phyloP scores from a whole-genome alignment of 1,140 invertebrate genomes.

The Drosophila neocordata region DNA sequence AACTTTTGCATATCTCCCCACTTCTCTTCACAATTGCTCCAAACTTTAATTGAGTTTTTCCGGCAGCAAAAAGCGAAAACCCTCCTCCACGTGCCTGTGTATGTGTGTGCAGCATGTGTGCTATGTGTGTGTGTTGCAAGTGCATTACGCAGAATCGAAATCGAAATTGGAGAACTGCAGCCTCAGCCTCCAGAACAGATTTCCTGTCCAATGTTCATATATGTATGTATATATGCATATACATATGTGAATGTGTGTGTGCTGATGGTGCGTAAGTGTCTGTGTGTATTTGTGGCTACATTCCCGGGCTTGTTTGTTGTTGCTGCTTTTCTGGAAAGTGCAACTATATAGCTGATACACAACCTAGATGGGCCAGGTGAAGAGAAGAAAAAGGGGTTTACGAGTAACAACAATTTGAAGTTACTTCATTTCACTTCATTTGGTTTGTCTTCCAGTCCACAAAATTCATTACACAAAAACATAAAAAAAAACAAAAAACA shows the following conservation, averaged over 20 bases:
- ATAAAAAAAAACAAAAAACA: constrained; percentile 41
- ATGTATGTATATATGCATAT: constrained; percentile 2
- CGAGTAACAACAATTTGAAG: neutral
- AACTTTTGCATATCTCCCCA: constrained; percentile 18
- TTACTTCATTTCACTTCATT: constrained; percentile 34
- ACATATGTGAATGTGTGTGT: constrained; percentile 4
- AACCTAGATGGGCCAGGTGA: neutral
- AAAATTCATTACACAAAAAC: constrained; percentile 42
- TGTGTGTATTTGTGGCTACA: constrained; percentile 27
- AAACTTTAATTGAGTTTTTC: constrained; percentile 76
- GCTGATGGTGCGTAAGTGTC: neutral
- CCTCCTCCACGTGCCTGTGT: constrained; percentile 26
- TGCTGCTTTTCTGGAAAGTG: constrained; percentile 33
- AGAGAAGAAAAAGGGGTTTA: neutral
- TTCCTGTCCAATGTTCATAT: constrained; percentile 66
- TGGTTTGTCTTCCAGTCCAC: constrained; percentile 29
- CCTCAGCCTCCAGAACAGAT: constrained; percentile 43
- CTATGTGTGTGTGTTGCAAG: constrained; percentile 42
- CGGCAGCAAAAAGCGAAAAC: constrained; percentile 48
- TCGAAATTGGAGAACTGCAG: constrained; percentile 60
- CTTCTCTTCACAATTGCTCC: constrained; percentile 25
- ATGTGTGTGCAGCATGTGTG: constrained; percentile 11
- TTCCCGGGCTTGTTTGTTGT: constrained; percentile 59
- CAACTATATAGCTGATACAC: constrained; percentile 16
- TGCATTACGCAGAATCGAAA: constrained; percentile 76